Conservation (phyloP, 2,888 invertebrate species). For the Slavum lentiscoides region DNA sequence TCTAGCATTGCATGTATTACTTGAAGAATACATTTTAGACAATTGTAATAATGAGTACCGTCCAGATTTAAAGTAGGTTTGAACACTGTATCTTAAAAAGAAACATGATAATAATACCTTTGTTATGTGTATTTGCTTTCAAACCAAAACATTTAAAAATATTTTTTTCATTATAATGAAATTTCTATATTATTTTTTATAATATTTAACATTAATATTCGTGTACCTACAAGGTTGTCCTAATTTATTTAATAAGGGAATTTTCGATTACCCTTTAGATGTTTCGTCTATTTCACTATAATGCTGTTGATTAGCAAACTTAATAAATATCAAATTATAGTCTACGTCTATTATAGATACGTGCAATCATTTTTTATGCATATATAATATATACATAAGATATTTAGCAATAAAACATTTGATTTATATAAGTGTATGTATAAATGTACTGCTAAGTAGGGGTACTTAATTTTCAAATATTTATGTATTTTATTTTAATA, state of each 20-base stretch:
- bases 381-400: not conserved
- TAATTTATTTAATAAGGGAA: not conserved
- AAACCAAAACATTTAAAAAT: not conserved
- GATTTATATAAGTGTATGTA: constrained; percentile 5
- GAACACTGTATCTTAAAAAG: constrained; percentile 1
- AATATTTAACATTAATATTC: not conserved
- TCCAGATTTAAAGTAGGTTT: constrained; percentile 31
- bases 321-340: not conserved
- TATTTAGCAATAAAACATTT: constrained; percentile 8
- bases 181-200: constrained; percentile 11
- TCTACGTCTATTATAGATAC: not conserved
- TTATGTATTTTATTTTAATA: not conserved
- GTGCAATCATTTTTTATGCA: not conserved
- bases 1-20: constrained; percentile 18
- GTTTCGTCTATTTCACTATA: not conserved
- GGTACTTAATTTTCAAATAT: constrained; percentile 3
- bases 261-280: not conserved
- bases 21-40: constrained; percentile 26
- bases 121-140: constrained; percentile 22
- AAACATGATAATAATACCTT: constrained; percentile 9
- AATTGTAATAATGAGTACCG: constrained; percentile 31
- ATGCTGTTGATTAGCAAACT: not conserved
- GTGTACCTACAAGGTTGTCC: not conserved
- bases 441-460: not conserved
- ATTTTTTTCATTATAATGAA: constrained; percentile 1